A percentile compares a stretch with the other conserved stretches of the same genome.
phyloP scores from a whole-genome alignment of 1,140 invertebrate species.

The Oreohelix idahoensis region DNA sequence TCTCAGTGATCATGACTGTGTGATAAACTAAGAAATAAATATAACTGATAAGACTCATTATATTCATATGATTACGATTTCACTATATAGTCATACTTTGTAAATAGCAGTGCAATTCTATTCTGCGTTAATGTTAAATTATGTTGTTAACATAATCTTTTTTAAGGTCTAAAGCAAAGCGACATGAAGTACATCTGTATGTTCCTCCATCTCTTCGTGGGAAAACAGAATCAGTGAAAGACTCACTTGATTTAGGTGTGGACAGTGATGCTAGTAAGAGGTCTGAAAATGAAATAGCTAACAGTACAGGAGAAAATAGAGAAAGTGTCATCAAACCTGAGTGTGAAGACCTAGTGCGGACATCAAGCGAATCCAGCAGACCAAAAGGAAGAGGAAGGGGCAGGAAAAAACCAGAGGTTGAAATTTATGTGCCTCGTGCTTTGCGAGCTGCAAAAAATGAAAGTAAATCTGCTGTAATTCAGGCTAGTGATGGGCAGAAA shows the following conservation, averaged over 20 bases:
- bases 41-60: too few relatives aligned
- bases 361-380: background rate
- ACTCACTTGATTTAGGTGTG: background rate
- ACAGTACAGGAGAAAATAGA: background rate
- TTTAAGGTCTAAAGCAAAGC: conserved; percentile 20
- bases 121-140: too few relatives aligned
- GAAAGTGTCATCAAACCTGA: background rate
- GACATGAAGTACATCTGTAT: background rate
- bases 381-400: conserved; percentile 45
- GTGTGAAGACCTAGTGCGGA: background rate
- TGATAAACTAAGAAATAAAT: too few relatives aligned
- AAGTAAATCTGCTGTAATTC: background rate
- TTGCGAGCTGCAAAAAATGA: conserved; percentile 73
- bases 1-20: too few relatives aligned
- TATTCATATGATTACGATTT: too few relatives aligned
- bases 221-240: background rate
- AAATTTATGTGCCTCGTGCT: conserved; percentile 84
- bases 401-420: conserved; percentile 79
- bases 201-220: conserved; percentile 31
- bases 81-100: too few relatives aligned
- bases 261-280: background rate
- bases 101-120: too few relatives aligned
- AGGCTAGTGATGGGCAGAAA: background rate
- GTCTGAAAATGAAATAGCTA: background rate
- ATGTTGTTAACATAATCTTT: background rate